Evolutionary conservation across 1,140 invertebrate species (phyloP), one percentile per base, ranked within the genome.

Genomic region (Polyergus mexicanus): DNA sequence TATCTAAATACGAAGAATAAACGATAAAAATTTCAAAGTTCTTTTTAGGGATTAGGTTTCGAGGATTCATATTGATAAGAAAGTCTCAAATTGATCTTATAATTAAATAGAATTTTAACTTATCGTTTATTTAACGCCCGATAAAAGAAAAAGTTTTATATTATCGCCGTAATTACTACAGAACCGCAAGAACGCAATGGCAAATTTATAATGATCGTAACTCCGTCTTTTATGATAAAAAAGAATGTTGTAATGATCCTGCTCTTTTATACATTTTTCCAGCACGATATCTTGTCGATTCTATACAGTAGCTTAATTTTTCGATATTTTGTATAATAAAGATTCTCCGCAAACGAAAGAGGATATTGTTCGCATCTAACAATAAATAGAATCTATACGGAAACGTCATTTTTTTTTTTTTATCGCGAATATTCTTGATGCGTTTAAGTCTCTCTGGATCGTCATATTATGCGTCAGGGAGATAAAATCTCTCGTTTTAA

Each of bases 251-350:
- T 65, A 65, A 65, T 65, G 62, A 2, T n/a, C 8, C 32, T 16
- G 19, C 6, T 35, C 32, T 38, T 65, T 65, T 65, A 65, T 65
- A 16, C 32, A 35, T 38, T 65, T 65, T 65, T 28, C 62, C 62
- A 16, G 19, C 32, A 38, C 62, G 32, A 65, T 11, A 38, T 38
- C 32, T 35, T n/a, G 38, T 65, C 62, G 62, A 65, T 28, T 32
- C 62, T 3, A 32, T 32, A 65, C 28, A 35, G 62, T 19, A 35
- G 62, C 32, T 65, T 65, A 65, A 65, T 16, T 32, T 16, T 38
- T 32, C 16, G 16, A 65, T 65, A 35, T 65, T n/a, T 65, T n/a
- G 7, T 28, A 65, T n/a, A n/a, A 35, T 28, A 10, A 32, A 1
- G 62, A 65, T 65, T 28, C 62, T 51, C 11, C 16, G 4, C 4